Conservation (phyloP, 2,113 vertebrate genomes). For the Dasyurus viverrinus region DNA sequence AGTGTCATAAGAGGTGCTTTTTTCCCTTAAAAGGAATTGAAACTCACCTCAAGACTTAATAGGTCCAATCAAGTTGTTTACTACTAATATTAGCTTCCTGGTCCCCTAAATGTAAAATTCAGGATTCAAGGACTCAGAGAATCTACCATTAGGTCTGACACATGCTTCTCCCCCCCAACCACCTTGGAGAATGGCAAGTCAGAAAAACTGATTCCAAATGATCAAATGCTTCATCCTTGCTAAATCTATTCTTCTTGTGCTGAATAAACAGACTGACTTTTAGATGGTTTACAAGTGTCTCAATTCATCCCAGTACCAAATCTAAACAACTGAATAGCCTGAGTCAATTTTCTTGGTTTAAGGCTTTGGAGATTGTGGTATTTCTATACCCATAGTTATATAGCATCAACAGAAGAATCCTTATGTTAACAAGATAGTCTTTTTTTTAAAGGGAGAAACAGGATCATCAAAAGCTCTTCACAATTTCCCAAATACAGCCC, state of each 20-base stretch:
- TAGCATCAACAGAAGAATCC: not conserved
- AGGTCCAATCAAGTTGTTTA: not conserved
- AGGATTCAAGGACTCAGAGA: not conserved
- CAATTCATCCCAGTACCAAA: not conserved
- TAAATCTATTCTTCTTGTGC: not conserved
- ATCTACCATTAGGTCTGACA: not conserved
- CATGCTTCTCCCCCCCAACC: not conserved
- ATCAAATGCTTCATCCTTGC: not conserved
- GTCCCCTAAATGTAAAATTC: not conserved
- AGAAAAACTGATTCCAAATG: not conserved
- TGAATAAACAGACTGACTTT: not conserved
- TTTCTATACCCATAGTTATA: not conserved
- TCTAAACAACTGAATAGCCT: not conserved
- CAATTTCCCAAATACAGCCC: too few relatives aligned
- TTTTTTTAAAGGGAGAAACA: not conserved
- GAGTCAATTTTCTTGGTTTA: not conserved
- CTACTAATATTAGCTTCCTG: not conserved
- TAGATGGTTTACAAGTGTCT: not conserved
- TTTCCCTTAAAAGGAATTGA: not conserved
- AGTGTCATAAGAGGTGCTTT: not conserved
- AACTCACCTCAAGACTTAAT: not conserved
- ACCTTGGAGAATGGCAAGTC: not conserved
- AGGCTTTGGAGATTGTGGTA: not conserved
- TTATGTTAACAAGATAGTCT: not conserved
- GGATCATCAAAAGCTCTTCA: too few relatives aligned